Conservation (phyloP, 2,113 vertebrate genomes). For the Probosciger aterrimus region DNA sequence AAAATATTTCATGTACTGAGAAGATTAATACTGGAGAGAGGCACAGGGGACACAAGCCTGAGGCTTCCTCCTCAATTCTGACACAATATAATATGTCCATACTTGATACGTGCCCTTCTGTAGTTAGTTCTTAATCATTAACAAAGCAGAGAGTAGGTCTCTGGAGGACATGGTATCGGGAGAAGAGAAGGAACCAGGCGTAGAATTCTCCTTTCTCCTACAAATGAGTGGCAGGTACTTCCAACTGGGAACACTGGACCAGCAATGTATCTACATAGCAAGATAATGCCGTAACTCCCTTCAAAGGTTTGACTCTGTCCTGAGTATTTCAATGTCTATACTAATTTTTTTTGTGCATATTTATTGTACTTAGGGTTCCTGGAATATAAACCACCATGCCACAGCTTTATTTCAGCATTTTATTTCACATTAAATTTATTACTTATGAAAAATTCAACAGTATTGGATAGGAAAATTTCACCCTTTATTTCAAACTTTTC, state of each 20-base stretch:
- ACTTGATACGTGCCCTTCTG: slow-evolving; percentile 47
- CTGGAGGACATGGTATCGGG: neutral
- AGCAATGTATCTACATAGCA: neutral
- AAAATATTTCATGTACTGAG: slow-evolving; percentile 48
- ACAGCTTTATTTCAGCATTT: neutral
- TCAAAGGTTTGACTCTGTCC: neutral
- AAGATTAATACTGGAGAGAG: slow-evolving; percentile 59
- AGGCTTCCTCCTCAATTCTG: slow-evolving; percentile 44
- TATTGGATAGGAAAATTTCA: neutral
- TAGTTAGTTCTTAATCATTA: slow-evolving; percentile 60
- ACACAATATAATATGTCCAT: slow-evolving; percentile 35
- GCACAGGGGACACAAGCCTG: slow-evolving; percentile 49
- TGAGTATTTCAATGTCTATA: neutral
- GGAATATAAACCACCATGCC: neutral
- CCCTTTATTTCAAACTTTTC: neutral
- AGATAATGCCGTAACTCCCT: neutral
- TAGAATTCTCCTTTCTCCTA: neutral
- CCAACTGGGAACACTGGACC: neutral
- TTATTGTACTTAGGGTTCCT: neutral
- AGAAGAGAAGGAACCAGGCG: neutral
- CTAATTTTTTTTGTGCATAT: neutral
- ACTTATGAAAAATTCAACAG: neutral
- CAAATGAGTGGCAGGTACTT: neutral
- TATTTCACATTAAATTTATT: neutral
- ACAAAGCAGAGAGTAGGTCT: slow-evolving; percentile 40